phyloP scores from a whole-genome alignment of 2,888 invertebrate genomes.

The Polietes domitor region DNA sequence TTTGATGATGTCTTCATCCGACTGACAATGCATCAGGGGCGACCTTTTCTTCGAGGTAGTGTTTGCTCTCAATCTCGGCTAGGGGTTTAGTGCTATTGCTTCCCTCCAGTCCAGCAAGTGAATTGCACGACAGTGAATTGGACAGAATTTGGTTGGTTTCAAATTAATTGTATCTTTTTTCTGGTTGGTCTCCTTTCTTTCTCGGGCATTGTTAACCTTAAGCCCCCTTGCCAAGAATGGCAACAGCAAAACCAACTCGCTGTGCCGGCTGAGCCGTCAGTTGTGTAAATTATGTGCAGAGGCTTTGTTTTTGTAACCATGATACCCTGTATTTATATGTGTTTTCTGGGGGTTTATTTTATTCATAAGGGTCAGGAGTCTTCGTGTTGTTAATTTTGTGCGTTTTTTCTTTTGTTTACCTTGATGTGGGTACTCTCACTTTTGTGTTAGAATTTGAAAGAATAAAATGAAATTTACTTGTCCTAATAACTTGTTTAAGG shows the following conservation, averaged over 20 bases:
- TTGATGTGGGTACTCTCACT: too few relatives aligned
- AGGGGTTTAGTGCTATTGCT: neutral
- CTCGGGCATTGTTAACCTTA: slow-evolving; percentile 9
- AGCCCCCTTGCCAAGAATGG: slow-evolving; percentile 49
- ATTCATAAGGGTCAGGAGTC: too few relatives aligned
- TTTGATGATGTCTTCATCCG: slow-evolving; percentile 66
- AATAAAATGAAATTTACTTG: too few relatives aligned
- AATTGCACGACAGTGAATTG: slow-evolving; percentile 4
- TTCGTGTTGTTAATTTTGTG: too few relatives aligned
- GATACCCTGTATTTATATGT: slow-evolving; percentile 34
- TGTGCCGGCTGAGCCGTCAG: slow-evolving; percentile 41
- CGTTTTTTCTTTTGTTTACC: too few relatives aligned
- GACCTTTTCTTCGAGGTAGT: neutral
- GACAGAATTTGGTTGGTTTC: slow-evolving; percentile 22
- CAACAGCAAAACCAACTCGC: neutral
- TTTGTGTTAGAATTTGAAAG: too few relatives aligned
- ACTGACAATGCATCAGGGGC: slow-evolving; percentile 15
- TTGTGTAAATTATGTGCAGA: slow-evolving; percentile 59
- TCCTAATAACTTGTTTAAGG: too few relatives aligned
- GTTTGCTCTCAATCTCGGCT: neutral
- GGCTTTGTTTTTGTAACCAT: slow-evolving; percentile 53
- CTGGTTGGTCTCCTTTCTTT: slow-evolving; percentile 16
- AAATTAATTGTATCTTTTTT: slow-evolving; percentile 35
- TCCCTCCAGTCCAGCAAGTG: neutral
- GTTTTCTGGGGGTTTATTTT: neutral